Evolutionary conservation across 2,888 invertebrate genomes (phyloP), one percentile per base, ranked within the genome.

Genomic region (Volucella inanis): DNA sequence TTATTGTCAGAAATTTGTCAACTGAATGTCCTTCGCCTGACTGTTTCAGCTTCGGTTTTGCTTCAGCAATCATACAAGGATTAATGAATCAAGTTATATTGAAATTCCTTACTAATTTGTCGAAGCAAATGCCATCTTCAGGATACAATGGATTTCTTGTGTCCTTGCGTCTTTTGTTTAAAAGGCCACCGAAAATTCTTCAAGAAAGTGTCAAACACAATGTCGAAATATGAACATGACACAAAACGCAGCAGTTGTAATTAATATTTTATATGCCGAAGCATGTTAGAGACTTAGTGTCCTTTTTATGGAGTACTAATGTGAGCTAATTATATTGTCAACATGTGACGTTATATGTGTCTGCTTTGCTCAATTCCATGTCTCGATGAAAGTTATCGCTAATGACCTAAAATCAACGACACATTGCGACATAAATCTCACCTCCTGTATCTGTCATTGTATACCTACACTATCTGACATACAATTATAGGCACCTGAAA

Each of bases 381-480:
- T 41, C 43, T 41, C 43, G 59, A 59, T n/a, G 54, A 14, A 15
- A 15, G n/a, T 22, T n/a, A 18, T 18, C 4, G 31, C 14, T 54
- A 55, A 55, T 55, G 55, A 55, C 43, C n/a, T 31, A 8, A 45
- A 55, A 55, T 68, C 55, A 55, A 38, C 57, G 68, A 45, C 68
- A 67, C 12, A 54, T 54, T 52, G 41, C 41, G 50, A 38, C 50
- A 43, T 50, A 3, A 41, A 12, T 8, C 31, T 45, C 45, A 43
- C 59, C 55, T 9, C 4, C 6, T 1, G 41, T 39, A 11, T 45
- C 31, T 6, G 31, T 31, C 31, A 31, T 31, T 6, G 31, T 6
- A 31, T 31, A 2, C 18, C 2, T 22, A 31, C 31, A 31, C 31
- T 31, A 6, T 6, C 31, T 31, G 31, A 1, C 31, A 31, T 31